Conservation (phyloP, 1,140 invertebrate species). For the Aricia agestis region DNA sequence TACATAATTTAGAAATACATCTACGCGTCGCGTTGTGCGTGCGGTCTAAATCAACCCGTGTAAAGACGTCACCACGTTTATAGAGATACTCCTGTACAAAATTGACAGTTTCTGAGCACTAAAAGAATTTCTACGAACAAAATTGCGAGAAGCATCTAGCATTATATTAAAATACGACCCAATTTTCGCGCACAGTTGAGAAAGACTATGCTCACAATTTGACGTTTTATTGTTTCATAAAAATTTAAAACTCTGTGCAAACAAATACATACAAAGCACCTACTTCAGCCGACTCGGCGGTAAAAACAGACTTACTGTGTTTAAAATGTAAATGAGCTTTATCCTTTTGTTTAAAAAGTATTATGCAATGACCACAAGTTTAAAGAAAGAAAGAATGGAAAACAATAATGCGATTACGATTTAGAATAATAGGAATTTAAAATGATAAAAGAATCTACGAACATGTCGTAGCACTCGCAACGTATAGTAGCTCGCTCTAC, state of each 20-base stretch:
- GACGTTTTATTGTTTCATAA: neutral
- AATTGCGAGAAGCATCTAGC: too few species aligned
- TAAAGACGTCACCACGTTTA: too few species aligned
- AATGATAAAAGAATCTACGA: too few species aligned
- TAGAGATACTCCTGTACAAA: too few species aligned
- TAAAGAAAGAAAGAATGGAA: neutral
- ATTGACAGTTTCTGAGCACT: too few species aligned
- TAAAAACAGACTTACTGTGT: neutral
- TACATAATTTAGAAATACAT: too few species aligned
- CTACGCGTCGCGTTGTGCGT: too few species aligned
- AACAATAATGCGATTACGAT: neutral
- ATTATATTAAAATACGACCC: neutral
- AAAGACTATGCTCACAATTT: neutral
- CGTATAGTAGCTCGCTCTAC: too few species aligned
- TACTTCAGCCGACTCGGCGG: neutral
- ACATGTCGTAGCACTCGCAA: too few species aligned
- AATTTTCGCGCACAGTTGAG: neutral
- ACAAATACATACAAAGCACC: constrained; percentile 1
- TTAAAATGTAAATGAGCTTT: neutral
- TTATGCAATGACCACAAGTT: constrained; percentile 1
- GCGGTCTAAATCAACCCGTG: too few species aligned
- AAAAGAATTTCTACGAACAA: too few species aligned
- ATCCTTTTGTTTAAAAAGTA: constrained; percentile 1
- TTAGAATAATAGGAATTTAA: neutral
- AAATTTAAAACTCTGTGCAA: constrained; percentile 3